Percentiles rank a stretch among this genome's conserved stretches.
Conservation (phyloP, 2,888 invertebrate species). For the Trypoxylon attenuatum region DNA sequence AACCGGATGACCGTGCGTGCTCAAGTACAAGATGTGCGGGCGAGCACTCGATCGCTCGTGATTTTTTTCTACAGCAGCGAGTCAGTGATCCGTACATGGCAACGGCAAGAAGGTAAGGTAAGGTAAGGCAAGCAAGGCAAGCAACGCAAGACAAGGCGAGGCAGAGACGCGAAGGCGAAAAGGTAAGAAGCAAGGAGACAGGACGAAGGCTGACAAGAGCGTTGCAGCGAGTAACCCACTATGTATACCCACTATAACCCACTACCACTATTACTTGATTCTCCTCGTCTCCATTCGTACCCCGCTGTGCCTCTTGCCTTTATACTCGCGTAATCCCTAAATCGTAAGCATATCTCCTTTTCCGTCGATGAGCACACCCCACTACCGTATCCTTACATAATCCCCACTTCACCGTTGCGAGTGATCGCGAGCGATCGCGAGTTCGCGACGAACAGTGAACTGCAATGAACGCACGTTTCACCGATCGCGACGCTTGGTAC, state of each 20-base stretch:
- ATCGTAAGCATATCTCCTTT: no score
- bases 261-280: slow-evolving; percentile 29
- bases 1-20: not conserved
- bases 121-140: slow-evolving; percentile 26
- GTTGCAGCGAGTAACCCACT: slow-evolving; percentile 59
- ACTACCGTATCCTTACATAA: no score
- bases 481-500: no score
- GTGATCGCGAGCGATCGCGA: no score
- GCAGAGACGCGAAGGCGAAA: not conserved
- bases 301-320: not conserved
- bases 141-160: not conserved
- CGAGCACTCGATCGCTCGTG: slow-evolving; percentile 28
- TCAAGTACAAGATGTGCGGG: slow-evolving; percentile 24
- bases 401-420: no score
- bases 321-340: no score
- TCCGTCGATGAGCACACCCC: no score
- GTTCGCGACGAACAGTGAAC: no score
- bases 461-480: no score
- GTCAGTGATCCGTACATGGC: slow-evolving; percentile 67
- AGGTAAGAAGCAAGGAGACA: no score
- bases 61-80: slow-evolving; percentile 43
- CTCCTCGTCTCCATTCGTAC: slow-evolving; percentile 13
- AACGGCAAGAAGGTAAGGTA: slow-evolving; percentile 56
- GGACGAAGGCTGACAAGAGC: no score
- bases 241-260: no score